Conservation (phyloP, 2,113 vertebrate species). For the Archilochus colubris region DNA sequence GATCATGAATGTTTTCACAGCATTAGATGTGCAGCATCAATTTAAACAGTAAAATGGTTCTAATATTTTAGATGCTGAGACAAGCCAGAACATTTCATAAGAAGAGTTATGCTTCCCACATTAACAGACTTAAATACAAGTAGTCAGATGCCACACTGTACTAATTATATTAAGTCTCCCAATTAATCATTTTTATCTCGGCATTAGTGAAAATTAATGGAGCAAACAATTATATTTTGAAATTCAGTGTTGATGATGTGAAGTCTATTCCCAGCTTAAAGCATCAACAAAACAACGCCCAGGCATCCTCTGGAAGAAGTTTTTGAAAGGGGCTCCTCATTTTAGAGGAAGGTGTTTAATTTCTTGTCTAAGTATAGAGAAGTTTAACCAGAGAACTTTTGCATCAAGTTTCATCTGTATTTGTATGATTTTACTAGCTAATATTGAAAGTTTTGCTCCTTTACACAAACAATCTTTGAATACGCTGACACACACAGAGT, state of each 20-base stretch:
- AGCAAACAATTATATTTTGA: neutral
- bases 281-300: neutral
- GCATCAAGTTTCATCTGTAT: neutral
- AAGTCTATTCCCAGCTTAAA: conserved; percentile 2
- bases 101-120: neutral
- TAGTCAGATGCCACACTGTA: conserved; percentile 5
- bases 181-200: conserved; percentile 46
- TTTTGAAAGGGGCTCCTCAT: neutral
- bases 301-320: neutral
- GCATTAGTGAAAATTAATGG: conserved; percentile 45
- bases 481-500: neutral
- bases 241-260: neutral
- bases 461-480: neutral
- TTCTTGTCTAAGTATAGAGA: neutral
- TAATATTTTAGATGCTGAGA: conserved; percentile 28
- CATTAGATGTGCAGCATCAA: neutral
- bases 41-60: neutral
- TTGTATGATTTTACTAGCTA: neutral
- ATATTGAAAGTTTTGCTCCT: neutral
- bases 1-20: neutral
- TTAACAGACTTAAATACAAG: neutral
- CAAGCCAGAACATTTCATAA: neutral
- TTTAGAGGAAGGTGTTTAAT: neutral
- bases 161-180: conserved; percentile 14
- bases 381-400: neutral